Base-by-base conservation (phyloP, 2,888 invertebrate genomes). In the Odontomyia ornata region DNA sequence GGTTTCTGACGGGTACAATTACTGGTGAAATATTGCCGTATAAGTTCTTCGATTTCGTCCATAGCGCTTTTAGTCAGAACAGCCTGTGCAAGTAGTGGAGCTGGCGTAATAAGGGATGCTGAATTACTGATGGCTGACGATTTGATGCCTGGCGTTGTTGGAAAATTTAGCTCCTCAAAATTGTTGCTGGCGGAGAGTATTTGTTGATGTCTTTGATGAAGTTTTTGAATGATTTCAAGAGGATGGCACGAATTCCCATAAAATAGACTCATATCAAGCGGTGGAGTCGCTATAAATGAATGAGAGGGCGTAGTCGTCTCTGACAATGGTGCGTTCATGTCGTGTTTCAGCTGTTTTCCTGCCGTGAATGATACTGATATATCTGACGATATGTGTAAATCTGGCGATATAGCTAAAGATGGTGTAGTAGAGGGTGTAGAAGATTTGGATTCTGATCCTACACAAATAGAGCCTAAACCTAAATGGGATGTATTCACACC, bases 21-120 rank as follows among this genome's bases (percentile, higher is more conserved):
- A 67, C 80, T 79, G 5, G 80, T 80, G 25, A 81, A 81, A 76
- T 80, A 81, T 69, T 80, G 80, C 15, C 71, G 67, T 13, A 80
- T 80, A 30, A 81, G 64, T 28, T 80, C 77, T 25, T 81, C 81
- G 9, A 81, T 62, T 23, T 80, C 80, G 13, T 80, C 81, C 25
- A 76, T 43, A 0, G 47, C 64, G 15, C 57, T 73, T 7, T 47
- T 46, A 47, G 15, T 69, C 21, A 62, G n/a, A 7, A 15, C 28
- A 28, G 25, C 11, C n/a, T 27, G 15, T 3, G 18, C n/a, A 21
- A 69, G 11, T 5, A 2, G 46, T 4, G 65, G 46, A 43, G 62
- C 69, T 7, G 30, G 23, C 18, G 30, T 21, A 5, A 23, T 5
- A n/a, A 62, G 27, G 11, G 25, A 23, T 18, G 4, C 46, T 30